A percentile compares a stretch with the other conserved stretches of the same genome.
phyloP scores from a whole-genome alignment of 2,888 invertebrate genomes.

The Drosophila longiperda region DNA sequence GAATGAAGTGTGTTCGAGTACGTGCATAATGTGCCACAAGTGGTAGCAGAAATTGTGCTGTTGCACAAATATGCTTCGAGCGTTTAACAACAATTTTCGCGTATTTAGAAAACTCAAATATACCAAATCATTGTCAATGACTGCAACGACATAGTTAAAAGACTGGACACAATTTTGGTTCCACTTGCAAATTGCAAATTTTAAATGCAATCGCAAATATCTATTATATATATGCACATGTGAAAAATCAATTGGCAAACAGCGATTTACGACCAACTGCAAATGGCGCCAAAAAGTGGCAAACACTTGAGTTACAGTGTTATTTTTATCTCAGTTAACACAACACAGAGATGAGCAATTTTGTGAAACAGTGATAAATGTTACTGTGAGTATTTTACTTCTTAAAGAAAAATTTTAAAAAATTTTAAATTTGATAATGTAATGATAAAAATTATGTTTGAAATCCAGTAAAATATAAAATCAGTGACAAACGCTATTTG shows the following conservation, averaged over 20 bases:
- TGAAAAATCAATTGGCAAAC: conserved; percentile 3
- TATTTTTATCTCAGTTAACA: neutral
- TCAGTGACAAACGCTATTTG: neutral
- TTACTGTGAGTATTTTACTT: neutral
- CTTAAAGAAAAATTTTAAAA: neutral
- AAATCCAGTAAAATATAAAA: neutral
- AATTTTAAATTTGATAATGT: neutral
- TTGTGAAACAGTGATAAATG: neutral
- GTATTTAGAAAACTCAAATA: conserved; percentile 31
- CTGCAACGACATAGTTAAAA: conserved; percentile 2
- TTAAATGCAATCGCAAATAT: conserved; percentile 16
- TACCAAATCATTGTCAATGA: conserved; percentile 4
- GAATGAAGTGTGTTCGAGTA: neutral
- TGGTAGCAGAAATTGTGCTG: conserved; percentile 40
- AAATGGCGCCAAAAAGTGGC: conserved; percentile 53
- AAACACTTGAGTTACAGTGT: conserved; percentile 43
- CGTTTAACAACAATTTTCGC: conserved; percentile 23
- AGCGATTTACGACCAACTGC: conserved; percentile 42
- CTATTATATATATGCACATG: conserved; percentile 11
- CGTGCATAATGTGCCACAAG: conserved; percentile 54
- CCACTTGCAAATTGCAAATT: conserved; percentile 2
- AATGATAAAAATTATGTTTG: neutral
- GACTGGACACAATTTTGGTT: conserved; percentile 1
- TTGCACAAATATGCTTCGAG: conserved; percentile 40
- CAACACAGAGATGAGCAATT: neutral